A percentile compares a stretch with the other conserved stretches of the same genome.
These are phyloP conservation scores for Drosophila mayri DNA, from an alignment of 1,140 invertebrate genomes.

Conservation along the genomic window DNA sequence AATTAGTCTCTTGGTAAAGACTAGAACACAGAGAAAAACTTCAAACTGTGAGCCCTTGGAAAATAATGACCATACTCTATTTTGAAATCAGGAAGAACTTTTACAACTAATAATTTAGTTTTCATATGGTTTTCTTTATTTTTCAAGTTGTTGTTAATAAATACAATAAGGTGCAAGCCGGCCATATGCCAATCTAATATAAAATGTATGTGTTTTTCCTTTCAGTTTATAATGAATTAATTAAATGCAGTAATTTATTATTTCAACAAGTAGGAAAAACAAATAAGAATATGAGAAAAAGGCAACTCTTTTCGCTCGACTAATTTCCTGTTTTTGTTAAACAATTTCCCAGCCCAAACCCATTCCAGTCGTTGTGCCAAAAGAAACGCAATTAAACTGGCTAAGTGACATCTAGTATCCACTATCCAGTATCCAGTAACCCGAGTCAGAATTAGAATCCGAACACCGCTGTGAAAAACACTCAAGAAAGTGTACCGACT, in stretches of 20 bases:
- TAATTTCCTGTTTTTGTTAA: slow-evolving; percentile 28
- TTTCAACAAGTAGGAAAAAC: neutral
- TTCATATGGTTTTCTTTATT: neutral
- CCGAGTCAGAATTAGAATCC: slow-evolving; percentile 3
- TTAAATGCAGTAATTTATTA: neutral
- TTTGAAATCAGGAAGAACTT: too few species aligned
- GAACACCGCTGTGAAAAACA: slow-evolving; percentile 47
- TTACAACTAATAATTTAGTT: too few species aligned
- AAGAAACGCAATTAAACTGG: slow-evolving; percentile 77
- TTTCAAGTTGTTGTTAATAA: neutral
- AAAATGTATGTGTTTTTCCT: too few species aligned
- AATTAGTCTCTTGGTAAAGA: too few species aligned
- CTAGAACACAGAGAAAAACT: too few species aligned
- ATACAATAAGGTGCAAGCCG: neutral
- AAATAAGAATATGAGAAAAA: neutral
- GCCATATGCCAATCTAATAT: neutral
- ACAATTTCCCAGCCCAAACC: slow-evolving; percentile 1
- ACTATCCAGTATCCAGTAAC: slow-evolving; percentile 6
- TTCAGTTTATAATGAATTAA: neutral
- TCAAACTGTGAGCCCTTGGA: too few species aligned
- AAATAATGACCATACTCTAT: too few species aligned
- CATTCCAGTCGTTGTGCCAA: slow-evolving; percentile 8
- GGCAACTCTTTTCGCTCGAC: slow-evolving; percentile 17
- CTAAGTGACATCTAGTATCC: slow-evolving; percentile 66
- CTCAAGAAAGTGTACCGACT: slow-evolving; percentile 65